Evolutionary conservation across 2,797 vertebrate species (phyloP).

Genomic region (Scleropages formosus): DNA sequence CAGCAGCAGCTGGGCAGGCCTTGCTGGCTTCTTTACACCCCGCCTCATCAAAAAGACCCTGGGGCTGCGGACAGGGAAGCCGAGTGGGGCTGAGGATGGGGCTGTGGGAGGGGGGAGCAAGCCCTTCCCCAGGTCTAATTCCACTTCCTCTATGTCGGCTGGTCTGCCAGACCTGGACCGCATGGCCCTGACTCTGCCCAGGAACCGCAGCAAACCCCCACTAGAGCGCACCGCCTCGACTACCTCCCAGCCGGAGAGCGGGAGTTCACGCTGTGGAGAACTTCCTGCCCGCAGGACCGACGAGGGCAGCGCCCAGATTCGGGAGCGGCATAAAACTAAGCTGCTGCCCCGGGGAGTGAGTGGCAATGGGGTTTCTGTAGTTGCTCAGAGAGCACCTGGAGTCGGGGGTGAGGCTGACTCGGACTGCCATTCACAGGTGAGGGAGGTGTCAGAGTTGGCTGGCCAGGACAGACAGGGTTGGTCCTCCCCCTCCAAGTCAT

Average conservation of each 20-base stretch:
- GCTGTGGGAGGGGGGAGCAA: conserved; percentile 55
- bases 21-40: conserved; percentile 97
- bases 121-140: conserved; percentile 93
- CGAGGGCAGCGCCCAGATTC: conserved; percentile 83
- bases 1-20: conserved; percentile 85
- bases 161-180: conserved; percentile 93
- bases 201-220: conserved; percentile 92
- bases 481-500: conserved; percentile 82
- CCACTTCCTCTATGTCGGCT: conserved; percentile 97
- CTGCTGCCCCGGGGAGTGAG: conserved; percentile 76
- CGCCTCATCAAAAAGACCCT: conserved; percentile 98
- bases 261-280: conserved; percentile 23
- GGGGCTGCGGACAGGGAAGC: conserved; percentile 89
- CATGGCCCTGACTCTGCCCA: conserved; percentile 92
- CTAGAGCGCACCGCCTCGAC: conserved; percentile 88
- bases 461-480: conserved; percentile 76
- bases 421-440: conserved; percentile 65
- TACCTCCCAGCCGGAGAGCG: conserved; percentile 84
- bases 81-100: conserved; percentile 76
- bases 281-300: conserved; percentile 69
- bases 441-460: conserved; percentile 68
- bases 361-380: neutral
- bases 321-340: conserved; percentile 93
- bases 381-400: conserved; percentile 63
- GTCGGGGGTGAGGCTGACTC: conserved; percentile 68